Base-by-base conservation (phyloP, 2,797 vertebrate genomes). In the Avahi laniger region DNA sequence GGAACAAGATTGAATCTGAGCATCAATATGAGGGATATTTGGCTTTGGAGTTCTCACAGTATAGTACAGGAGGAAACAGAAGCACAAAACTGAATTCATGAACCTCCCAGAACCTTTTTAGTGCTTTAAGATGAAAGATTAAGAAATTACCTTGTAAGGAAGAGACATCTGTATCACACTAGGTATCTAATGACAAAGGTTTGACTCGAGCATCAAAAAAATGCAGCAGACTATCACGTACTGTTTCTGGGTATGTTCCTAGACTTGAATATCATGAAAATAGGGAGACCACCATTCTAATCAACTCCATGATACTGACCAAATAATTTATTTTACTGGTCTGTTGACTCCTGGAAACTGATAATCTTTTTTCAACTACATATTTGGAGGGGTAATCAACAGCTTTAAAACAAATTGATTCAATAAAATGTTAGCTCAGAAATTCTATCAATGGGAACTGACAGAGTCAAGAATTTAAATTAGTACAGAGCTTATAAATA, bases 341-440 rank as follows among this genome's bases (percentile, higher is more conserved):
- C 61, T 89, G 28, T 10, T 94, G 48, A 89, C 11, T 59, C 12
- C 50, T 18, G 67, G 30, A n/a, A 85, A 92, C 92, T 91, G 48
- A 92, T 43, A 78, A 43, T 67, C 70, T 59, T 80, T 96, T 63
- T 78, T 61, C 79, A 96, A 85, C n/a, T 28, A 80, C 38, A 78
- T 65, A 95, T 52, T 50, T 92, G 38, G 14, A 93, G 46, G 30
- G 22, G 5, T 70, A 91, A 89, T 41, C 20, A 93, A 78, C 28
- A 63, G 30, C 84, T 90, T 33, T 72, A 22, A 95, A 93, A 96
- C 48, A 93, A 91, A 91, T 0, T 93, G 54, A 89, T 89, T 90
- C 76, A 87, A 75, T n/a, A 93, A 95, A 97, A 97, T 70, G 38
- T 4, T 89, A 46, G 67, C 38, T 88, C 67, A 92, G 81, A 94